Evolutionary conservation across 2,888 invertebrate genomes (phyloP).

Genomic region (Alentia gelatinosa): DNA sequence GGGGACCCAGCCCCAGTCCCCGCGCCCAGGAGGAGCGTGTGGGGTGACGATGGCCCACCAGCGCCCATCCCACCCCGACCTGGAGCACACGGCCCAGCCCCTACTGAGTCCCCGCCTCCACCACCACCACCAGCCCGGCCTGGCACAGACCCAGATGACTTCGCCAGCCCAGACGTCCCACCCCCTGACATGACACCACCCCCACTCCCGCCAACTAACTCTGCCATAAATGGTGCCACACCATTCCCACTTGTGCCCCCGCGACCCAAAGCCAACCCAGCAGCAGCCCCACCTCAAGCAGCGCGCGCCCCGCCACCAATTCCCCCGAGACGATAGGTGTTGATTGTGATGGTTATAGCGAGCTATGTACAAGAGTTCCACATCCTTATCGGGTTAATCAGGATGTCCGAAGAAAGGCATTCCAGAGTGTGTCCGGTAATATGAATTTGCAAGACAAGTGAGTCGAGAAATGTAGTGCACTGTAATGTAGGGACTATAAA

Average conservation of each 20-base stretch:
- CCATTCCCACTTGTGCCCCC: slow-evolving; percentile 34
- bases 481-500: too few species aligned
- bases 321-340: slow-evolving; percentile 35
- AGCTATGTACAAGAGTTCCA: too few species aligned
- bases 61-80: slow-evolving; percentile 9
- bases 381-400: too few species aligned
- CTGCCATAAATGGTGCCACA: not conserved
- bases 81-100: not conserved
- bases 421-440: too few species aligned
- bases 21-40: slow-evolving; percentile 49
- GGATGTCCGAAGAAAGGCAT: too few species aligned
- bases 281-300: not conserved
- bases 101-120: slow-evolving; percentile 27
- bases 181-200: slow-evolving; percentile 44
- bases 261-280: slow-evolving; percentile 15
- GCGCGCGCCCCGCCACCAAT: slow-evolving; percentile 43
- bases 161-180: slow-evolving; percentile 31
- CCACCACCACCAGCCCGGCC: slow-evolving; percentile 5
- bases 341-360: not conserved
- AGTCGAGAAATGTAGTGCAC: too few species aligned
- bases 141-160: not conserved
- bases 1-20: slow-evolving; percentile 55
- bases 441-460: too few species aligned
- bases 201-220: not conserved
- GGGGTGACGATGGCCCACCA: slow-evolving; percentile 19